These are phyloP conservation scores for Caenorhabditis inopinata DNA, from an alignment of 1,140 invertebrate species.

Conservation along the genomic window DNA sequence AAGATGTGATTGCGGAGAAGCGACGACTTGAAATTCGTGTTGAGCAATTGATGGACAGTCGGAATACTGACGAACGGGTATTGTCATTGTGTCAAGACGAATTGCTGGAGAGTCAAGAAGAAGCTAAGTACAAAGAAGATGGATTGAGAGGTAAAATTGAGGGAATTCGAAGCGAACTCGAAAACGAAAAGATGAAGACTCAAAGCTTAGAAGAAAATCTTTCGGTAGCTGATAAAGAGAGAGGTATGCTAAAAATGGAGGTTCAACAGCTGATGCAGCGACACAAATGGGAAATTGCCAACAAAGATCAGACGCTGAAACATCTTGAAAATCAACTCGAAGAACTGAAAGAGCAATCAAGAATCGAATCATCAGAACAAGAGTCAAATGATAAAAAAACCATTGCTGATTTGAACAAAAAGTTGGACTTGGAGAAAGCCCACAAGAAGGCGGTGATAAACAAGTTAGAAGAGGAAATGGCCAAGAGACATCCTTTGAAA, in stretches of 20 bases:
- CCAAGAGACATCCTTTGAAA: neutral
- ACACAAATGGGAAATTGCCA: constrained; percentile 14
- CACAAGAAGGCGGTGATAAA: constrained; percentile 28
- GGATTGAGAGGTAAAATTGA: constrained; percentile 1
- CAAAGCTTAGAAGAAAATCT: constrained; percentile 10
- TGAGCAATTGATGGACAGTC: constrained; percentile 3
- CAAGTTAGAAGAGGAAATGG: constrained; percentile 44
- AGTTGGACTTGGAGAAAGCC: neutral
- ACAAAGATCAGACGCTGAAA: constrained; percentile 2
- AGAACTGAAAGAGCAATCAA: neutral
- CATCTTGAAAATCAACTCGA: neutral
- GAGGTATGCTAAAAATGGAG: constrained; percentile 13
- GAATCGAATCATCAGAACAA: neutral
- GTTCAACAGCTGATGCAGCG: constrained; percentile 7
- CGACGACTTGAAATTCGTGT: constrained; percentile 12
- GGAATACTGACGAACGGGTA: constrained; percentile 10
- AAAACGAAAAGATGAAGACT: constrained; percentile 15
- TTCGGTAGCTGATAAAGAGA: constrained; percentile 9
- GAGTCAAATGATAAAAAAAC: constrained; percentile 16
- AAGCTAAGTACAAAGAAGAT: constrained; percentile 12
- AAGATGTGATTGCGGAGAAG: neutral
- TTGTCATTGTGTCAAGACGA: neutral
- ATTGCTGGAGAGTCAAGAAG: neutral
- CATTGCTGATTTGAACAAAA: constrained; percentile 10
- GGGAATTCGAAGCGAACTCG: neutral